Base-by-base conservation (phyloP, 2,888 invertebrate genomes). In the Epistrophella euchroma region DNA sequence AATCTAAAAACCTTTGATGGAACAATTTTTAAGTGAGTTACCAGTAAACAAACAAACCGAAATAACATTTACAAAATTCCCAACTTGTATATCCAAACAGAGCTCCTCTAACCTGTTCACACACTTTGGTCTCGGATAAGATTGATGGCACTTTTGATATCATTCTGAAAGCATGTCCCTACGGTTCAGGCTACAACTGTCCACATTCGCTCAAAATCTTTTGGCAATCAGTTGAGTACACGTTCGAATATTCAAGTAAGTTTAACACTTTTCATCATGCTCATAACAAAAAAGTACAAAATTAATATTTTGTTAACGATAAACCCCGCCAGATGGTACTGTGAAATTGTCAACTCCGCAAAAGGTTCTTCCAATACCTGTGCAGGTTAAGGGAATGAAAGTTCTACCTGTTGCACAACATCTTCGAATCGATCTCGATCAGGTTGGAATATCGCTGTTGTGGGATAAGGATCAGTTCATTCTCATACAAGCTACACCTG, bases 1-100 rank as follows among this genome's bases (percentile, higher is more conserved):
- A 97, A 97, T 92, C 96, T 96, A 89, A 96, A 97, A 91, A 97
- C 97, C 0, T 97, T 97, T 90, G 97, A 98, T 92, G 97, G 97
- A 9, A 94, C 94, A 89, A 94, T 97, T 60, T 96, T 94, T 90
- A 95, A 95, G 95, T 95, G 88, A 88, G 90, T 66, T 11, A 28
- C n/a, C n/a, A n/a, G n/a, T n/a, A n/a, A n/a, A n/a, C n/a, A n/a
- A n/a, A n/a, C n/a, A n/a, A n/a, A n/a, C n/a, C n/a, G n/a, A n/a
- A n/a, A n/a, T n/a, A n/a, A n/a, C n/a, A n/a, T n/a, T n/a, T n/a
- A n/a, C n/a, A n/a, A n/a, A n/a, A n/a, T n/a, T n/a, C n/a, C n/a
- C n/a, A 1, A 22, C 19, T 5, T n/a, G 7, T 28, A 15, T 25
- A 2, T 52, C 13, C 40, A 43, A 28, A 6, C 83, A 97, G 96